Evolutionary conservation across 2,888 invertebrate genomes (phyloP), one percentile per base, ranked within the genome.

Genomic region (Tetrapedia diversipes): DNA sequence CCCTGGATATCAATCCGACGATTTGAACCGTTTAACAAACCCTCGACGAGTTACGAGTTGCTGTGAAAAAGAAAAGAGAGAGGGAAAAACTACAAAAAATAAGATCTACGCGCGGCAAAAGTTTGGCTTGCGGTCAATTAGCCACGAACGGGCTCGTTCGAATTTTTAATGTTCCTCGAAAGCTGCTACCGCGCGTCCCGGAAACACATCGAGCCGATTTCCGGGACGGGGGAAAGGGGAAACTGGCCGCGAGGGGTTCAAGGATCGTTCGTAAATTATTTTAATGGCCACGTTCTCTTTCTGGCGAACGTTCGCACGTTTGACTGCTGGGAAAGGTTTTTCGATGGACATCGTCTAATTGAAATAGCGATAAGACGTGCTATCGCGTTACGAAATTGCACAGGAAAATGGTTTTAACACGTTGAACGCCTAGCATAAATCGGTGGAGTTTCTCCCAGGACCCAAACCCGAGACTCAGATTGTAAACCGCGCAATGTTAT

Each of bases 51-150:
- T n/a, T n/a, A n/a, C n/a, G n/a, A n/a, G n/a, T n/a, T n/a, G n/a
- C n/a, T n/a, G n/a, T n/a, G n/a, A n/a, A n/a, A n/a, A n/a, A n/a
- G n/a, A n/a, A n/a, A n/a, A n/a, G n/a, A n/a, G n/a, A n/a, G n/a
- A n/a, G n/a, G n/a, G n/a, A n/a, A n/a, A n/a, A n/a, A n/a, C n/a
- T n/a, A n/a, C 8, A 29, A 11, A 60, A 59, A 54, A 67, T 53
- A 59, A 67, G 53, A 53, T 45, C 11, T 29, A n/a, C 22, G 24
- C 51, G 43, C 37, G 4, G 24, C 24, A 43, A 29, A 71, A 59
- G 43, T 56, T 69, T 0, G 47, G 11, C 57, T 63, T 56, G 34
- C 61, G 69, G 69, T 63, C 56, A 34, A 70, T 74, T 74, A 63
- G 49, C 14, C 27, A 2, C 10, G 56, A 37, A 19, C 4, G 29